Percentiles rank a stretch among this genome's conserved stretches.
phyloP scores from a whole-genome alignment of 2,888 invertebrate species.

The Psylliodes chrysocephalus region DNA sequence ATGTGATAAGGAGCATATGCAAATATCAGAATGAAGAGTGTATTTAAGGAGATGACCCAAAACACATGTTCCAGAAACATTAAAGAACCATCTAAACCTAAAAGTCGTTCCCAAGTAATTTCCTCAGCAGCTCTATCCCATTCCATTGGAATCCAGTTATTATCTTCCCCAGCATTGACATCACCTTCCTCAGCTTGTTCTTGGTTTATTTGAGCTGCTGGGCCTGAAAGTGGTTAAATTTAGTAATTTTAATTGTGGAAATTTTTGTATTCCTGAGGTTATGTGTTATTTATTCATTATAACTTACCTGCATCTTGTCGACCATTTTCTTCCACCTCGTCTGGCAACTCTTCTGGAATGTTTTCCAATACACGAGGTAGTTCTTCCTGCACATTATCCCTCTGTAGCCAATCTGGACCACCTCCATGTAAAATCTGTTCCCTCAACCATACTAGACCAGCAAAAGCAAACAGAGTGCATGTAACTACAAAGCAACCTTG shows the following conservation, averaged over 20 bases:
- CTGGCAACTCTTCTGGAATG: slow-evolving; percentile 53
- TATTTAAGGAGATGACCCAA: slow-evolving; percentile 98
- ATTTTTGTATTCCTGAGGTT: too few species aligned
- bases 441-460: slow-evolving; percentile 95
- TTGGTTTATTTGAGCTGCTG: slow-evolving; percentile 56
- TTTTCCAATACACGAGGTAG: slow-evolving; percentile 58
- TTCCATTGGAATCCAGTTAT: slow-evolving; percentile 98
- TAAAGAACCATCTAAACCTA: slow-evolving; percentile 96
- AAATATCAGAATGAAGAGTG: slow-evolving; percentile 95
- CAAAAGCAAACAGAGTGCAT: slow-evolving; percentile 95
- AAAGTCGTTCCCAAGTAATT: slow-evolving; percentile 95
- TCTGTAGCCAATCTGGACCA: slow-evolving; percentile 95
- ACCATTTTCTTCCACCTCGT: slow-evolving; percentile 55
- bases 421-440: slow-evolving; percentile 98
- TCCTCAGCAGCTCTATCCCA: slow-evolving; percentile 99
- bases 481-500: slow-evolving; percentile 97
- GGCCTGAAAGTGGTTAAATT: slow-evolving; percentile 35
- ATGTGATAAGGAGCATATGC: slow-evolving; percentile 97
- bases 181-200: slow-evolving; percentile 63
- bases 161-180: slow-evolving; percentile 76
- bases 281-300: too few species aligned
- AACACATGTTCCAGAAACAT: slow-evolving; percentile 98
- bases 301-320: slow-evolving; percentile 36
- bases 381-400: slow-evolving; percentile 69
- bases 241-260: too few species aligned